Percentiles rank a stretch among this genome's conserved stretches.
phyloP scores from a whole-genome alignment of 2,113 vertebrate genomes.

The Pantherophis guttatus region DNA sequence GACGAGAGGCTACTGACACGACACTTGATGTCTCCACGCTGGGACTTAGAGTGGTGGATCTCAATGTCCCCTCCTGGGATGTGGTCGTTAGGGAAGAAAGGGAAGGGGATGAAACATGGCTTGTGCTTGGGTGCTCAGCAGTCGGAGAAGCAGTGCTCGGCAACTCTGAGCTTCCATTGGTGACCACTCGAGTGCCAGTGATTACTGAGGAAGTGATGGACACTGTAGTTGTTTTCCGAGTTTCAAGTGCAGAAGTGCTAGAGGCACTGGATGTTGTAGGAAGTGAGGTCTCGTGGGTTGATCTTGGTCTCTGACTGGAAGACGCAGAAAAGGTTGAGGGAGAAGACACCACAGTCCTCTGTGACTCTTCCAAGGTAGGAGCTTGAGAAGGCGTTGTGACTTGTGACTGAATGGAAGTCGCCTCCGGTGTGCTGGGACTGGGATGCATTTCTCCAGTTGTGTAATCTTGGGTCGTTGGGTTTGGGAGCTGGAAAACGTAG shows the following conservation, averaged over 20 bases:
- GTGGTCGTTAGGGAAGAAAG: not conserved
- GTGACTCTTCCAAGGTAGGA: rapidly evolving
- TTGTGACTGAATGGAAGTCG: rapidly evolving
- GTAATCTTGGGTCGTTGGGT: rapidly evolving
- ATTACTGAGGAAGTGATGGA: too few species aligned
- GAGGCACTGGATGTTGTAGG: too few species aligned
- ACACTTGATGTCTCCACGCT: too few species aligned
- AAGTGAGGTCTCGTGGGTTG: rapidly evolving
- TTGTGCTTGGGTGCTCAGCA: not conserved
- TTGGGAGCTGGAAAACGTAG: too few species aligned
- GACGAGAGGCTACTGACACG: too few species aligned
- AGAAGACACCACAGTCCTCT: not conserved
- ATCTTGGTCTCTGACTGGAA: rapidly evolving
- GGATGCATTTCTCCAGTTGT: rapidly evolving
- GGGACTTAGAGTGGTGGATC: too few species aligned
- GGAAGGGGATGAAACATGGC: not conserved
- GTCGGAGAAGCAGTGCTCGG: rapidly evolving
- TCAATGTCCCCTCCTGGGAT: too few species aligned
- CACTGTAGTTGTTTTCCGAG: too few species aligned
- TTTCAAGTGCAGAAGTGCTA: too few species aligned
- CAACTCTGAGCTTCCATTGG: not conserved
- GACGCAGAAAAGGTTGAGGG: too few species aligned
- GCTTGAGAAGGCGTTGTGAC: not conserved
- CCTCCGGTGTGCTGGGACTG: too few species aligned
- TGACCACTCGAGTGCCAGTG: not conserved